Base-by-base conservation (phyloP, 2,888 invertebrate genomes). In the Disparrhopalites patrizii region DNA sequence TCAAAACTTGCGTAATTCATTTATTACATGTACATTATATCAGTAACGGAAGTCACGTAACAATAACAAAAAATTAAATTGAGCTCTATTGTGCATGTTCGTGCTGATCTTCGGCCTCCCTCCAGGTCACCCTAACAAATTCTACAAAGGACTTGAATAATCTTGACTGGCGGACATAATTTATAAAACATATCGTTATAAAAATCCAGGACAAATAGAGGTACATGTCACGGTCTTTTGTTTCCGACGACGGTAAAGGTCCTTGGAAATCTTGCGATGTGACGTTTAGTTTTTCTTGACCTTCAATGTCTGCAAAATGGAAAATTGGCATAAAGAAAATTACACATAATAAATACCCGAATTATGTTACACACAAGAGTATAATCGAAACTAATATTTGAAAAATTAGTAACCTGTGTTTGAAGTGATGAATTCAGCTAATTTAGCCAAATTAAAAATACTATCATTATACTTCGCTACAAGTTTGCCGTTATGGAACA, bases 401-500 rank as follows among this genome's bases (percentile, higher is more conserved):
- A n/a, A n/a, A 47, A 47, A 47, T 3, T 20, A 2, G 25, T 69
- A 73, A 80, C 81, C 81, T 15, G 93, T 93, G 71, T 88, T 85
- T 31, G 86, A 85, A 62, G 85, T 84, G 0, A 93, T 83, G 79
- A 93, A 94, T 76, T 84, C 86, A 15, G 87, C 85, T 76, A 94
- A 90, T 62, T 86, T 85, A 68, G 90, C 87, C 47, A 93, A 83
- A 4, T 87, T 89, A 70, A 91, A 89, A 68, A 88, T 86, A 10
- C 90, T 87, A 27, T 87, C 89, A 81, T 91, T 93, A 77, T 87
- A 93, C 81, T 91, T 90, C 0, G 89, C 89, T 28, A 91, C 85
- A 0, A 92, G 87, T 72, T 90, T 83, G 0, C 93, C 93, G 79
- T 93, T 93, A 76, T 94, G 93, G 76, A 95, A 91, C 70, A 96